Evolutionary conservation across 2,797 vertebrate genomes (phyloP).

Genomic region (Chloroceryle inda): DNA sequence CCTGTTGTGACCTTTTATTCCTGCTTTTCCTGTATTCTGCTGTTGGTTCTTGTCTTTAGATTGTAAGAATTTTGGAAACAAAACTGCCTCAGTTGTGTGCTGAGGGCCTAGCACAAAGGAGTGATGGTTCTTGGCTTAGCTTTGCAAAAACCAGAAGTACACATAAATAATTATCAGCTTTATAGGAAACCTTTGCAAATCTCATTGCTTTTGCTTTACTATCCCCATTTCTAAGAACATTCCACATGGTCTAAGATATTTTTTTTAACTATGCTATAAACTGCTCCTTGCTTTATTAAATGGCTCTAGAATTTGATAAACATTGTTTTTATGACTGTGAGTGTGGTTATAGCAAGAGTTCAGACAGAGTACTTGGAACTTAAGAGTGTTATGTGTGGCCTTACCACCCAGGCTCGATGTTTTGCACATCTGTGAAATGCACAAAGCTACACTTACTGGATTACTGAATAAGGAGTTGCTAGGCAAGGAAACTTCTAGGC

Average conservation of each 20-base stretch:
- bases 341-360: neutral
- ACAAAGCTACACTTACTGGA: neutral
- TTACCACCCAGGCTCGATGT: neutral
- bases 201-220: neutral
- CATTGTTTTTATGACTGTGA: neutral
- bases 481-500: neutral
- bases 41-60: neutral
- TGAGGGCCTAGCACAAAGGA: neutral
- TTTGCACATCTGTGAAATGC: neutral
- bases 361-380: neutral
- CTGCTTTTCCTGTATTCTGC: neutral
- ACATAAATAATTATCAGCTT: neutral
- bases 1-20: neutral
- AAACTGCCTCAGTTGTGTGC: neutral
- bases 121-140: fast-evolving
- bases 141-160: neutral
- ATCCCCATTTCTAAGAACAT: neutral
- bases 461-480: neutral
- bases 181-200: neutral
- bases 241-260: neutral
- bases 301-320: neutral
- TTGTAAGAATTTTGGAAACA: neutral
- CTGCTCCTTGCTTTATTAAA: neutral
- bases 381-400: neutral
- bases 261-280: neutral